Evolutionary conservation across 1,140 invertebrate genomes (phyloP).

Genomic region (Pseudomyrmex flavicornis): DNA sequence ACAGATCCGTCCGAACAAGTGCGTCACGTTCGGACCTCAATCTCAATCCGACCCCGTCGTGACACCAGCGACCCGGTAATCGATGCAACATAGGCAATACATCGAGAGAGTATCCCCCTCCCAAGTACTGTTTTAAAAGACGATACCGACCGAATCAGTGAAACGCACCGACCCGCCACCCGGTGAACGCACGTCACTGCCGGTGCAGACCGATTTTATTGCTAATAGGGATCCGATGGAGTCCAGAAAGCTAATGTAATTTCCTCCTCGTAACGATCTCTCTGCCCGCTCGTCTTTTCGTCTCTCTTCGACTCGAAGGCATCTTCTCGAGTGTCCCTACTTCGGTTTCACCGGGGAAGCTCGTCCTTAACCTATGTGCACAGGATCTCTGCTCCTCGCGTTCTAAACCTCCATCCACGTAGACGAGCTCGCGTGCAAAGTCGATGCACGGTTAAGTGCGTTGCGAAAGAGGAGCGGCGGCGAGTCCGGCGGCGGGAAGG

Average conservation of each 20-base stretch:
- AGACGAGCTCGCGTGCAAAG: conserved; percentile 64
- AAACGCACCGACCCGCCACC: conserved; percentile 33
- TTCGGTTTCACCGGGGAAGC: conserved; percentile 61
- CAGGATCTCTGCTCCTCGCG: background rate
- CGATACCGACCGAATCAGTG: conserved; percentile 20
- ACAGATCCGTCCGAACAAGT: conserved; percentile 33
- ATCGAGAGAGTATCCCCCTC: conserved; percentile 13
- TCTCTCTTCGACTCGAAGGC: background rate
- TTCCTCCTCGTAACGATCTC: conserved; percentile 73
- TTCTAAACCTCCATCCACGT: conserved; percentile 43
- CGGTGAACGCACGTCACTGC: conserved; percentile 15
- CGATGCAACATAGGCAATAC: conserved; percentile 18
- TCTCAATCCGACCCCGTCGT: conserved; percentile 41
- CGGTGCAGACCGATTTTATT: conserved; percentile 73
- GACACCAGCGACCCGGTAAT: conserved; percentile 41
- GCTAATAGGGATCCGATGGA: conserved; percentile 78
- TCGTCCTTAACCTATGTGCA: background rate
- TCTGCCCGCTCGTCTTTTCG: conserved; percentile 30
- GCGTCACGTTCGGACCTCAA: conserved; percentile 23
- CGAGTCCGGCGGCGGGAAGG: background rate
- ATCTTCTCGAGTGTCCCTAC: conserved; percentile 48
- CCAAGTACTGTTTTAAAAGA: conserved; percentile 27
- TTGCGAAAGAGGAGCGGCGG: conserved; percentile 40
- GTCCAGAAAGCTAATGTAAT: conserved; percentile 68
- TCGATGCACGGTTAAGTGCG: conserved; percentile 66